Percentiles rank a stretch among this genome's conserved stretches.
These are phyloP conservation scores for Podilymbus podiceps DNA, from an alignment of 2,113 vertebrate genomes.

Conservation along the genomic window DNA sequence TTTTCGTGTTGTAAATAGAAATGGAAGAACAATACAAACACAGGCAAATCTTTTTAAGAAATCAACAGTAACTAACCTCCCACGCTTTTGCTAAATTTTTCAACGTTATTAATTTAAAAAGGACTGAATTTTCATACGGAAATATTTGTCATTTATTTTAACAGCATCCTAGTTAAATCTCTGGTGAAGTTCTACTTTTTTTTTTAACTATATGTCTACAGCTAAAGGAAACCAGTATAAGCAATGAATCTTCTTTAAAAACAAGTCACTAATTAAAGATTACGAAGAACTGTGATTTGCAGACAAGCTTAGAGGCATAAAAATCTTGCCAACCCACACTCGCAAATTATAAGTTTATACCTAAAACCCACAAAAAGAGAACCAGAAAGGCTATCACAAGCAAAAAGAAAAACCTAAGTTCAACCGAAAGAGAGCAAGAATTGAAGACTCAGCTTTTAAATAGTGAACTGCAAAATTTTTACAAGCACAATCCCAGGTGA, in stretches of 20 bases:
- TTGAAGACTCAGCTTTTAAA: background rate
- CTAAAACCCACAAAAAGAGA: background rate
- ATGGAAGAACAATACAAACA: background rate
- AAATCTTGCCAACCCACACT: background rate
- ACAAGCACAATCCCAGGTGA: background rate
- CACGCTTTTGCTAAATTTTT: background rate
- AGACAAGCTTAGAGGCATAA: background rate
- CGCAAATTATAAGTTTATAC: accelerated
- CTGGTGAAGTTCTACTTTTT: background rate
- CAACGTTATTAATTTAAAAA: background rate
- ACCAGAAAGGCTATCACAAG: background rate
- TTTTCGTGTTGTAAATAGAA: background rate
- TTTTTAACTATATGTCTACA: background rate
- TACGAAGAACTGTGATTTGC: background rate
- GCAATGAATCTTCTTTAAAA: background rate
- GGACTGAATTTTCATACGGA: background rate
- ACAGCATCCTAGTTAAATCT: background rate
- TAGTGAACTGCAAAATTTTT: background rate
- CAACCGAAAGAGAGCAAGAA: background rate
- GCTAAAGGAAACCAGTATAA: background rate
- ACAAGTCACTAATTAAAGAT: background rate
- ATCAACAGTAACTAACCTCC: background rate
- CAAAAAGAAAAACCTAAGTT: background rate
- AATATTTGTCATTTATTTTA: background rate
- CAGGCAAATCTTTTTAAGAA: background rate